phyloP scores from a whole-genome alignment of 2,113 vertebrate species.

The Microtus oregoni region DNA sequence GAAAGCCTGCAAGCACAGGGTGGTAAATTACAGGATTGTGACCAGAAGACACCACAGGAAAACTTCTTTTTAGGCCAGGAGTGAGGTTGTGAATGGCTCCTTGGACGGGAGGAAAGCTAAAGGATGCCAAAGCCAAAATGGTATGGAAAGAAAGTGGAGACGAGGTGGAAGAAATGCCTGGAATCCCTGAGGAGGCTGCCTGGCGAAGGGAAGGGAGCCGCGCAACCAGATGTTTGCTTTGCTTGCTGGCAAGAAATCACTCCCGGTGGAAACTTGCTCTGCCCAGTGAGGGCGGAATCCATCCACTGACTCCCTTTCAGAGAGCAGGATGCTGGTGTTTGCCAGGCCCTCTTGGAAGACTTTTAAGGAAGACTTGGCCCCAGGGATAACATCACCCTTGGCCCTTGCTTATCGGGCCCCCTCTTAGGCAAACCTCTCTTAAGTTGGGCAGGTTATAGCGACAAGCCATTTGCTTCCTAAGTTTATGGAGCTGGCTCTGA shows the following conservation, averaged over 20 bases:
- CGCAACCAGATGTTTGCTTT: conserved; percentile 74
- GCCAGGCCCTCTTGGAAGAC: not conserved
- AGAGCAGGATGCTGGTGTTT: not conserved
- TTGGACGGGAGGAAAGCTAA: not conserved
- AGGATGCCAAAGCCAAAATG: conserved; percentile 18
- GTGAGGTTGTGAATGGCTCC: conserved; percentile 15
- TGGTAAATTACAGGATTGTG: conserved; percentile 53
- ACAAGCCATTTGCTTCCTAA: not conserved
- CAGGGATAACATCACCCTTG: rapidly evolving
- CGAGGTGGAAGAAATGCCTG: conserved; percentile 52
- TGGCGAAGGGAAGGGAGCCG: conserved; percentile 36
- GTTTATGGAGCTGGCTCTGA: conserved; percentile 39
- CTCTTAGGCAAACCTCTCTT: not conserved
- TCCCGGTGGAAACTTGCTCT: conserved; percentile 42
- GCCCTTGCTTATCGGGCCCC: not conserved
- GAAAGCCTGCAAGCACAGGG: not conserved
- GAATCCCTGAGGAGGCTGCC: conserved; percentile 33
- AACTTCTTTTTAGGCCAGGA: conserved; percentile 61
- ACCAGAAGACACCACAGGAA: conserved; percentile 72
- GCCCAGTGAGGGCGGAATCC: conserved; percentile 32
- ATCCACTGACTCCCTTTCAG: not conserved
- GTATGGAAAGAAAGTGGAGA: conserved; percentile 57
- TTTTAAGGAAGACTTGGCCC: rapidly evolving
- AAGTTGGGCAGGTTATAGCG: not conserved
- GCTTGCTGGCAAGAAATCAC: conserved; percentile 62